A percentile compares a stretch with the other conserved stretches of the same genome.
Evolutionary conservation across 2,113 vertebrate species (phyloP).

Genomic region (Charadrius vociferus): DNA sequence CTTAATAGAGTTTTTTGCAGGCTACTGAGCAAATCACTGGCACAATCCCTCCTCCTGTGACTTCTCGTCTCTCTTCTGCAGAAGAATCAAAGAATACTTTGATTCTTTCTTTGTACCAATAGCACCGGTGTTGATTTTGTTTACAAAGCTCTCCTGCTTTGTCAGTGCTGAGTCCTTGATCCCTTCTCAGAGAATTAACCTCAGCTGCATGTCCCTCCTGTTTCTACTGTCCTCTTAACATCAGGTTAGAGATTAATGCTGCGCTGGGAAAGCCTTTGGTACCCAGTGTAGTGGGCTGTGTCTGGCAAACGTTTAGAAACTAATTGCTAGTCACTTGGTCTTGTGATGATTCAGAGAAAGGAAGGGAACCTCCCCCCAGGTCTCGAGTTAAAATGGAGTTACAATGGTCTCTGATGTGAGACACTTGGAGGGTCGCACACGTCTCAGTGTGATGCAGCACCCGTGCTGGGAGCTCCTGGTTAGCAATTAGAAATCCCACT

Average conservation of each 20-base stretch:
- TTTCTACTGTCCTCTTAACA: background rate
- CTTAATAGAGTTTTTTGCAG: background rate
- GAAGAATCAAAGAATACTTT: background rate
- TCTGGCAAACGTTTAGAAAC: background rate
- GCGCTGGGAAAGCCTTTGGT: background rate
- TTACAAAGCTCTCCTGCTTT: background rate
- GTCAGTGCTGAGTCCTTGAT: background rate
- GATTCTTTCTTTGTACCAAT: background rate
- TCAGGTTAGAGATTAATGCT: background rate
- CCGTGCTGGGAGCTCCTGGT: background rate
- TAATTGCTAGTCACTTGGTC: background rate
- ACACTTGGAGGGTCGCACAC: rapidly evolving
- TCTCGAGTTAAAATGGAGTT: background rate
- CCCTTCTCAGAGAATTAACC: background rate
- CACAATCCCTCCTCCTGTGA: background rate
- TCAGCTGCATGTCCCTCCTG: background rate
- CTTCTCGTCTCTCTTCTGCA: background rate
- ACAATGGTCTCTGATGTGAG: background rate
- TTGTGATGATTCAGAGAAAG: background rate
- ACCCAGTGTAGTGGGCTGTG: background rate
- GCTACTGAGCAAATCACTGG: background rate
- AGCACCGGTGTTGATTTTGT: background rate
- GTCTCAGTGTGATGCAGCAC: background rate
- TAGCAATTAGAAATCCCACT: background rate
- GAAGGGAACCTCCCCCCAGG: background rate